phyloP scores from a whole-genome alignment of 2,113 vertebrate genomes.

The Rhabdornis inornatus region DNA sequence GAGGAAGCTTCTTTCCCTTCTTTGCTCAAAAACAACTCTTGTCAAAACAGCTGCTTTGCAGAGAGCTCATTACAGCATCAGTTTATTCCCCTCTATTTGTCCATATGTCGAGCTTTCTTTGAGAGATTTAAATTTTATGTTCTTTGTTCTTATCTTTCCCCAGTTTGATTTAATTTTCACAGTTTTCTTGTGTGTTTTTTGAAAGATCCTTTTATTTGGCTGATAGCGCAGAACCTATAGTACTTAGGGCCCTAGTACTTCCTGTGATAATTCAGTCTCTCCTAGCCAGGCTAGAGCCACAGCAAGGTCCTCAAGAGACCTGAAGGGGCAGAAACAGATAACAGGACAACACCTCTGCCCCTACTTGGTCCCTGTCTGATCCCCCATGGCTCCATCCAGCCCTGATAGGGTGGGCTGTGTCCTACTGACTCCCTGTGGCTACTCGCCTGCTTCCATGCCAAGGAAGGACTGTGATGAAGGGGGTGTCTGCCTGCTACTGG shows the following conservation, averaged over 20 bases:
- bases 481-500: background rate
- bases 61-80: slow-evolving; percentile 3
- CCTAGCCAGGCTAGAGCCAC: background rate
- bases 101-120: background rate
- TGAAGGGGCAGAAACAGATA: background rate
- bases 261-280: background rate
- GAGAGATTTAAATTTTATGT: background rate
- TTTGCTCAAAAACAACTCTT: background rate
- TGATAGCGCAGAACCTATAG: background rate
- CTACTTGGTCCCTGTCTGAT: background rate
- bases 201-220: background rate
- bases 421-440: background rate
- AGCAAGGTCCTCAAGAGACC: background rate
- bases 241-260: background rate
- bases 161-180: background rate
- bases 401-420: background rate
- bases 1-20: background rate
- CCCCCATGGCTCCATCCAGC: background rate
- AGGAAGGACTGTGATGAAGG: background rate
- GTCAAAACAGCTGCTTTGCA: slow-evolving; percentile 23
- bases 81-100: background rate
- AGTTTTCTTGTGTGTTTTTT: background rate
- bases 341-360: background rate
- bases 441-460: background rate
- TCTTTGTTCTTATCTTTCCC: background rate